Base-by-base conservation (phyloP, 2,888 invertebrate genomes). In the Macrophya annulata region DNA sequence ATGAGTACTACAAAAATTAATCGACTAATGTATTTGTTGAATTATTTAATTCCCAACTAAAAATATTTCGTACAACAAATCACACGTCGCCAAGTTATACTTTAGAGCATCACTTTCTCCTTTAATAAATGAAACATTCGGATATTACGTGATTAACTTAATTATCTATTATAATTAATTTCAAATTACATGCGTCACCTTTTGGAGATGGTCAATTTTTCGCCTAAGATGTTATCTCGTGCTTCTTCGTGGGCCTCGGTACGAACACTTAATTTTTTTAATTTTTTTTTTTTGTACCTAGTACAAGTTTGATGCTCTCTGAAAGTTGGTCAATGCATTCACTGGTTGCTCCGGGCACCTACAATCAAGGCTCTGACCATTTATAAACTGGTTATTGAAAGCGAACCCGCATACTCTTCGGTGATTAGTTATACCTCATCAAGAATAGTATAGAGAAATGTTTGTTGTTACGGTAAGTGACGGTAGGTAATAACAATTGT, bases 311-410 rank as follows among this genome's bases (percentile, higher is more conserved):
- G 21, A 21, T 45, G 17, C 10, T 45, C 17, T n/a, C n/a, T 45
- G 21, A 17, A 25, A 21, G 72, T 74, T 74, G 72, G 72, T 74
- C 72, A 74, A 74, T 74, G 72, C 72, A 74, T 45, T 71, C 71
- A 12, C 71, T 74, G 45, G 25, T 1, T 21, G 45, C 45, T 74
- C 21, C 45, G 21, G 25, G 72, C 45, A 17, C 10, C 43, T 74
- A 68, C 68, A 45, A 74, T 74, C 72, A n/a, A 74, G 45, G 21
- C 12, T 74, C 43, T 74, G 43, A 74, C 43, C 45, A 21, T 45
- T 74, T 12, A 21, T 74, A 74, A 74, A 74, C 72, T 74, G 72
- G 72, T 74, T 74, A 45, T 45, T 45, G 72, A 45, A 45, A 74
- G 15, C 45, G 45, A 74, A 74, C 43, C 72, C 15, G 45, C 15